Percentiles rank a stretch among this genome's conserved stretches.
Evolutionary conservation across 2,888 invertebrate genomes (phyloP).

Genomic region (Thysanoteuthis rhombus): DNA sequence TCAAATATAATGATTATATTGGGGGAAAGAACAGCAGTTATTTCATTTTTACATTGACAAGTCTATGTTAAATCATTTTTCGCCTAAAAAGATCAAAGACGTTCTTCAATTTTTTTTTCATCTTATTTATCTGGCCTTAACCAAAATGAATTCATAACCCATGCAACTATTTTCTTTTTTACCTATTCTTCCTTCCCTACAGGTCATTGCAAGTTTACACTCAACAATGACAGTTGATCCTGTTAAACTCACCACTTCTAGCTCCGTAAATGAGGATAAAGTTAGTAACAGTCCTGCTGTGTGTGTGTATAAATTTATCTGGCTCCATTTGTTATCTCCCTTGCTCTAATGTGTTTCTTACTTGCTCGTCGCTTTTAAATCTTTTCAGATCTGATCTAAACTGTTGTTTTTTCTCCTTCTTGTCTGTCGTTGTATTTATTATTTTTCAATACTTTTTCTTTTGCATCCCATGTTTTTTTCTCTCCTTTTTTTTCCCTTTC

Average conservation of each 20-base stretch:
- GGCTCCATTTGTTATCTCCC: slow-evolving; percentile 17
- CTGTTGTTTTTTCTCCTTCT: not conserved
- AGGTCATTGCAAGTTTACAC: slow-evolving; percentile 23
- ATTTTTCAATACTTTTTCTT: not conserved
- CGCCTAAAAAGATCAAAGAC: no score
- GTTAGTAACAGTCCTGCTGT: slow-evolving; percentile 24
- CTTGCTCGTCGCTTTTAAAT: not conserved
- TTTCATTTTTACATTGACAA: no score
- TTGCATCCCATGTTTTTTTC: not conserved
- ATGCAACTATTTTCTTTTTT: not conserved
- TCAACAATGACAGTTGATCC: slow-evolving; percentile 25
- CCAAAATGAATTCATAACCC: not conserved
- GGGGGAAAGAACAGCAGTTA: no score
- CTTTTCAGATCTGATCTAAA: not conserved
- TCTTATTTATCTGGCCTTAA: not conserved
- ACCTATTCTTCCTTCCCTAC: slow-evolving; percentile 17
- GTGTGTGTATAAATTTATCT: slow-evolving; percentile 28
- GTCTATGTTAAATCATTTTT: no score
- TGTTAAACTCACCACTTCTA: slow-evolving; percentile 24
- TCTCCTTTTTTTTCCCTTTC: not conserved
- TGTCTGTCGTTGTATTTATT: not conserved
- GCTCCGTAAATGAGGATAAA: slow-evolving; percentile 26
- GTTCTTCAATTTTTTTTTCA: not conserved
- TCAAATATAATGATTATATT: no score
- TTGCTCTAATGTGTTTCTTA: not conserved